Evolutionary conservation across 2,888 invertebrate genomes (phyloP).

Genomic region (Mythimna vitellina): DNA sequence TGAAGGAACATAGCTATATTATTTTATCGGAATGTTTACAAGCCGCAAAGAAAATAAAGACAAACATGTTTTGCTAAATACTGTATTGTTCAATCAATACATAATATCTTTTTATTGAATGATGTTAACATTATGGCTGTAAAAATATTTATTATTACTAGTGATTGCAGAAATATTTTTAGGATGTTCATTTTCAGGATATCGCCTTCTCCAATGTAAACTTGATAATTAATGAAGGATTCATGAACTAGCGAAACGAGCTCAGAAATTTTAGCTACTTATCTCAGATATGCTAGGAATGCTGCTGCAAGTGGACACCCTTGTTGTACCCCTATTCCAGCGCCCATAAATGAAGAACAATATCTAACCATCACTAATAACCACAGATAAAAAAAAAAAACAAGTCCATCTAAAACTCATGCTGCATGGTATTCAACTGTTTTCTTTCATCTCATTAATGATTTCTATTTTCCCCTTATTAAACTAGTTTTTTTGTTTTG

Average conservation of each 20-base stretch:
- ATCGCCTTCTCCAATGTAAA: background rate
- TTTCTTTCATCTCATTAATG: background rate
- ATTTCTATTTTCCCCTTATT: conserved; percentile 14
- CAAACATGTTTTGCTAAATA: conserved; percentile 16
- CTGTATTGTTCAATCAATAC: conserved; percentile 13
- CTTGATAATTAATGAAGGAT: background rate
- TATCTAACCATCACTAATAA: background rate
- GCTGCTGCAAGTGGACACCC: no score
- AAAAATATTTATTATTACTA: background rate
- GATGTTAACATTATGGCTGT: background rate
- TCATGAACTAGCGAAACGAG: background rate
- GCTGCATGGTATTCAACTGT: background rate
- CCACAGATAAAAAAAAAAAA: background rate
- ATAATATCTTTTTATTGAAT: background rate
- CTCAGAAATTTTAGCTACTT: background rate
- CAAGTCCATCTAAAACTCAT: background rate
- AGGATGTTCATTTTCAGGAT: background rate
- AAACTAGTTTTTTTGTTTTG: conserved; percentile 51
- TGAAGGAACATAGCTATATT: conserved; percentile 12
- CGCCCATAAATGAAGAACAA: background rate
- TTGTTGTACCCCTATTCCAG: no score
- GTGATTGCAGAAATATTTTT: background rate
- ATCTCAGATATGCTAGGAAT: no score
- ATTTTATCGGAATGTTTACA: conserved; percentile 29
- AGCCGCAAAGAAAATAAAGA: conserved; percentile 1